These are phyloP conservation scores for Chanos chanos DNA, from an alignment of 2,797 vertebrate genomes.

Conservation along the genomic window DNA sequence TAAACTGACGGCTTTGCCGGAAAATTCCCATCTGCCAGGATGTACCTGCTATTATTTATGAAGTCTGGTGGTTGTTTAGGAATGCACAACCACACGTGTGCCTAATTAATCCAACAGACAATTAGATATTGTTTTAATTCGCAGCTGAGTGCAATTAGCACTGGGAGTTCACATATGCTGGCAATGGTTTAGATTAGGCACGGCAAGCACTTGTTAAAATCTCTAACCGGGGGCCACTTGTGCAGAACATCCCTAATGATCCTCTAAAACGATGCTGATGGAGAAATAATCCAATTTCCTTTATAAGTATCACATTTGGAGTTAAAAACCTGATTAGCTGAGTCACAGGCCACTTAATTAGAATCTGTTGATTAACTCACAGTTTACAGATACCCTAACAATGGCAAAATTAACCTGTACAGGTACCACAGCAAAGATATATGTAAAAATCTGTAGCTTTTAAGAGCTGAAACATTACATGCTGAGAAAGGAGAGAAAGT, in stretches of 20 bases:
- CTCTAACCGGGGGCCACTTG: conserved; percentile 88
- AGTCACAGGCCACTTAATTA: conserved; percentile 81
- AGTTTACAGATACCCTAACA: no score
- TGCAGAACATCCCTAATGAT: conserved; percentile 90
- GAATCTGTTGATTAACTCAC: conserved; percentile 64
- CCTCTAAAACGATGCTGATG: conserved; percentile 93
- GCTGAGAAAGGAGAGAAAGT: no score
- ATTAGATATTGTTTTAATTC: conserved; percentile 98
- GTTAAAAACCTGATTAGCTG: conserved; percentile 82
- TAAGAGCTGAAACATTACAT: no score
- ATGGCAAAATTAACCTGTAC: no score
- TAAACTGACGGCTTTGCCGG: conserved; percentile 73
- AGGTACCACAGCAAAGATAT: no score
- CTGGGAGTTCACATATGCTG: conserved; percentile 85
- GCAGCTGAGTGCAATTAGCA: conserved; percentile 97
- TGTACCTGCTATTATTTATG: conserved; percentile 94
- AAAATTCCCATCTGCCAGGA: conserved; percentile 82
- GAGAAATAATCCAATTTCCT: conserved; percentile 91
- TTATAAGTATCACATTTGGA: conserved; percentile 85
- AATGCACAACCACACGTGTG: conserved; percentile 87
- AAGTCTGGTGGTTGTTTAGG: conserved; percentile 85
- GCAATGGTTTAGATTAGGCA: conserved; percentile 85
- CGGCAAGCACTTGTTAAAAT: conserved; percentile 87
- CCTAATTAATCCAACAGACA: conserved; percentile 97
- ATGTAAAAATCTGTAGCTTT: no score